These are phyloP conservation scores for Amphipoea lucens DNA, from an alignment of 2,888 invertebrate species.

Conservation along the genomic window DNA sequence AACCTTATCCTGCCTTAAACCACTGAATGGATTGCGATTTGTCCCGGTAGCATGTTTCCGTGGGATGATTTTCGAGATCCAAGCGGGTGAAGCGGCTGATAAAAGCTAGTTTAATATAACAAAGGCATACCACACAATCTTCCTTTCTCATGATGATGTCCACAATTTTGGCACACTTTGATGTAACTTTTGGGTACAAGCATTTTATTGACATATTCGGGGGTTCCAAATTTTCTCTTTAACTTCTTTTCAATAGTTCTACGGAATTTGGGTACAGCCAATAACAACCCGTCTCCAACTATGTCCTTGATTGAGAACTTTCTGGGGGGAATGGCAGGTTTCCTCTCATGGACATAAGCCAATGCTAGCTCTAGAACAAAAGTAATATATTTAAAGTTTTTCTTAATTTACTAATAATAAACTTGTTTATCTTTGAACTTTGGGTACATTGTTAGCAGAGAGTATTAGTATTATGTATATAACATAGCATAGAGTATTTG, in stretches of 20 bases:
- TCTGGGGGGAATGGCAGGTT: conserved; percentile 63
- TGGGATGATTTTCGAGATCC: too few species aligned
- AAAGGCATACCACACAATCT: conserved; percentile 93
- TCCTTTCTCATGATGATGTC: conserved; percentile 94
- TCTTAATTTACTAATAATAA: not conserved
- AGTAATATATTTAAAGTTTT: not conserved
- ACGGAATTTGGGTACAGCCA: conserved; percentile 95
- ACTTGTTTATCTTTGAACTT: not conserved
- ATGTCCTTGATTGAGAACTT: conserved; percentile 91
- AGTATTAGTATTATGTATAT: not conserved
- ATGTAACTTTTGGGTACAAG: conserved; percentile 93
- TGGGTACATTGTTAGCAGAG: not conserved
- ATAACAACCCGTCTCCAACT: conserved; percentile 93
- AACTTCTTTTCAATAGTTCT: conserved; percentile 93
- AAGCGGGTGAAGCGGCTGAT: not conserved
- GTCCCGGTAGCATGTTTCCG: too few species aligned
- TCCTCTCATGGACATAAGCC: conserved; percentile 76
- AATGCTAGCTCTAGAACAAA: conserved; percentile 81
- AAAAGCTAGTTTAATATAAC: not conserved
- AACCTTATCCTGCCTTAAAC: not conserved
- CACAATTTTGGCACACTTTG: conserved; percentile 94
- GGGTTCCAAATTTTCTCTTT: conserved; percentile 93
- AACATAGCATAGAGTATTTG: not conserved
- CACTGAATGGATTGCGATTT: not conserved
- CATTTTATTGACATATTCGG: conserved; percentile 92